Base-by-base conservation (phyloP, 2,113 vertebrate genomes). In the Grantiella picta region DNA sequence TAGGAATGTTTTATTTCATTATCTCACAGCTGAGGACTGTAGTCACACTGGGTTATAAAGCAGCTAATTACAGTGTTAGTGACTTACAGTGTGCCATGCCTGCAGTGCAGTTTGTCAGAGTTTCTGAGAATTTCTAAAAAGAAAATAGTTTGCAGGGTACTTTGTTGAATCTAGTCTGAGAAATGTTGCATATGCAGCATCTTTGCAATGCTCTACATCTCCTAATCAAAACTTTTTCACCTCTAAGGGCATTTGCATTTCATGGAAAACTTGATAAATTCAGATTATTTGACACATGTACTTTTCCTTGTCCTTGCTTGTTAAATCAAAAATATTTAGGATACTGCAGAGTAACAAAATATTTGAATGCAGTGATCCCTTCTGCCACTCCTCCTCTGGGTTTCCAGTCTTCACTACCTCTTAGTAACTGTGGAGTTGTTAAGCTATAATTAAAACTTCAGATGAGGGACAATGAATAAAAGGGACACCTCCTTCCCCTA, bases 1-100 rank as follows among this genome's bases (percentile, higher is more conserved):
- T 92, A 71, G 83, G 82, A 87, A 89, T 94, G 72, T 89, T 92
- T 97, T 95, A 95, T 96, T 96, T 91, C 85, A 92, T 95, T 95
- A 96, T 82, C 93, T 96, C 91, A 57, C 89, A 95, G 86, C 75
- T 91, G 81, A 95, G 63, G 59, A 92, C 70, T 82, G 24, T 20
- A 82, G 66, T 94, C 93, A 91, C 44, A 85, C 91, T 94, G 94
- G 44, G 83, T 86, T 94, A 82, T 80, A 91, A 91, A 92, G 92
- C 65, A 82, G 61, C 82, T 96, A 94, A 94, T 95, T 95, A 91
- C 84, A 87, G 86, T 81, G 80, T 61, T 89, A 69, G 81, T 75
- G 57, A 45, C 81, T 94, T 91, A 81, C 63, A 53, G 65, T 59
- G 81, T 82, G 72, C 86, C 13, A 3, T 95, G 83, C 80, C 91